Evolutionary conservation across 2,113 vertebrate genomes (phyloP).

Genomic region (Gobio gobio): DNA sequence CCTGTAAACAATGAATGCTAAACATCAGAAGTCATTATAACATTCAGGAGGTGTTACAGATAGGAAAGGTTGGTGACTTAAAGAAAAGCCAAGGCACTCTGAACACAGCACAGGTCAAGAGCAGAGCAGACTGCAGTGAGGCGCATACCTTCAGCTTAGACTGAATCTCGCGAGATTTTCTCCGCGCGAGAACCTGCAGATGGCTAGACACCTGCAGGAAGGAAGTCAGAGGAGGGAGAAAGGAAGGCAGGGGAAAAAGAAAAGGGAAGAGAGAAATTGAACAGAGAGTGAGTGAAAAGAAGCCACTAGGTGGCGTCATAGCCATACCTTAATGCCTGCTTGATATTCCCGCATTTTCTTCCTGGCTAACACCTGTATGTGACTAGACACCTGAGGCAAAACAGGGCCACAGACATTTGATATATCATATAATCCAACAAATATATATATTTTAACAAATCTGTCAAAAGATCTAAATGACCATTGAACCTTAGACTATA

Average conservation of each 20-base stretch:
- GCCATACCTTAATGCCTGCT: constrained; percentile 96
- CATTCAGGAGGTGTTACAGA: not conserved
- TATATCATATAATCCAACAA: not conserved
- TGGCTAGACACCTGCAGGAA: constrained; percentile 95
- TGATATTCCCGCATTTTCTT: constrained; percentile 99
- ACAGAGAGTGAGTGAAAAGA: constrained; percentile 71
- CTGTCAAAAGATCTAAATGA: not conserved
- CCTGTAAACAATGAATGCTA: not conserved
- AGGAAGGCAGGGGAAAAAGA: constrained; percentile 64
- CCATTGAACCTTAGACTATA: not conserved
- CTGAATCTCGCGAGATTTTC: constrained; percentile 98
- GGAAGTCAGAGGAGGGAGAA: constrained; percentile 71
- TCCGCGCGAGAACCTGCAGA: constrained; percentile 98
- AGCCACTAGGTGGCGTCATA: constrained; percentile 65
- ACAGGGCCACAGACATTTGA: constrained; percentile 52
- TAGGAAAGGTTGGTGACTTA: not conserved
- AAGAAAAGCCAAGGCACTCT: not conserved
- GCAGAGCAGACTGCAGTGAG: constrained; percentile 37
- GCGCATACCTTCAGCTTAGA: constrained; percentile 94
- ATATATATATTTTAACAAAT: not conserved
- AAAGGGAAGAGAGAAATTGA: constrained; percentile 64
- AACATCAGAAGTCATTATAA: not conserved
- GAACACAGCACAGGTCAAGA: not conserved
- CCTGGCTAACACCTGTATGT: constrained; percentile 98
- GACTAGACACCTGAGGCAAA: constrained; percentile 92